phyloP scores from a whole-genome alignment of 1,140 invertebrate species.

The Daktulosphaira vitifoliae region DNA sequence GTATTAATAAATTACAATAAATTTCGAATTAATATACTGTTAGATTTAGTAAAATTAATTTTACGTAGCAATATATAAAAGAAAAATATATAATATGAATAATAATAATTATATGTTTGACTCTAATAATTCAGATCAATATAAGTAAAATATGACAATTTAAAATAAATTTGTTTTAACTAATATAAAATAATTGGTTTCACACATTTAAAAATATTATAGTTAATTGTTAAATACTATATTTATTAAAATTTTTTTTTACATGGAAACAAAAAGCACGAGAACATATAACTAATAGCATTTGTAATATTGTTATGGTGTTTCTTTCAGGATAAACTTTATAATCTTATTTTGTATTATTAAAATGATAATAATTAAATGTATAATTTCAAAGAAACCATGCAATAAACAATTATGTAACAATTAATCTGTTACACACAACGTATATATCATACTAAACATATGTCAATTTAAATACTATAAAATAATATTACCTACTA shows the following conservation, averaged over 20 bases:
- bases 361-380: slow-evolving; percentile 28
- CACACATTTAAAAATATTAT: too few relatives aligned
- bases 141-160: too few relatives aligned
- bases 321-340: not conserved
- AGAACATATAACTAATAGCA: slow-evolving; percentile 4
- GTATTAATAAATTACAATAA: too few relatives aligned
- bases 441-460: slow-evolving; percentile 10
- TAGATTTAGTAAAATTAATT: too few relatives aligned
- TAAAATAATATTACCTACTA: slow-evolving; percentile 13
- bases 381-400: not conserved
- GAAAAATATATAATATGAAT: too few relatives aligned
- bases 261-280: slow-evolving; percentile 27
- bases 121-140: too few relatives aligned
- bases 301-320: slow-evolving; percentile 18
- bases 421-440: slow-evolving; percentile 22
- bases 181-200: too few relatives aligned
- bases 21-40: too few relatives aligned
- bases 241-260: slow-evolving; percentile 28
- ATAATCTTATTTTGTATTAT: slow-evolving; percentile 28
- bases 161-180: too few relatives aligned
- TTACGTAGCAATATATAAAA: too few relatives aligned
- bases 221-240: slow-evolving; percentile 18
- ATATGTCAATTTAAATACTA: slow-evolving; percentile 6
- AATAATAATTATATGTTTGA: too few relatives aligned
- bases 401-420: slow-evolving; percentile 9